Evolutionary conservation across 2,113 vertebrate species (phyloP).

Genomic region (Rhinoderma darwinii): DNA sequence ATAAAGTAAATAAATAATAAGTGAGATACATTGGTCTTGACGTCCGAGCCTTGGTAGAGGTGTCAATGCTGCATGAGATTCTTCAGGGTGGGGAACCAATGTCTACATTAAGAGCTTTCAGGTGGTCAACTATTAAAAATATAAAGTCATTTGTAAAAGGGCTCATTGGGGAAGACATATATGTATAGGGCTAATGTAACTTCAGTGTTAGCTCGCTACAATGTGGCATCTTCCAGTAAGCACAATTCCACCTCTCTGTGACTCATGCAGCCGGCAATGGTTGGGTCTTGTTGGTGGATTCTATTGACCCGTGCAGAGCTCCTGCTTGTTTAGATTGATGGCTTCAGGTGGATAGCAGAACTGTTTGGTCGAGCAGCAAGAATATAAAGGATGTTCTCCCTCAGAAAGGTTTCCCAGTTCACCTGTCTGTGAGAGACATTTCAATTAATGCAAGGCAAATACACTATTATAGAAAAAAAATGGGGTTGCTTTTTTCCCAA

Average conservation of each 20-base stretch:
- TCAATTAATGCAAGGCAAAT: neutral
- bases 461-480: neutral
- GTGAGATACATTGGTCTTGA: neutral
- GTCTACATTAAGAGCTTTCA: neutral
- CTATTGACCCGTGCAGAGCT: neutral
- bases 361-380: slow-evolving; percentile 93
- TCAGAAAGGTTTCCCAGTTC: slow-evolving; percentile 86
- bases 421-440: slow-evolving; percentile 71
- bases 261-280: neutral
- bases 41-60: neutral
- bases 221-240: neutral
- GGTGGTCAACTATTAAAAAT: slow-evolving; percentile 33
- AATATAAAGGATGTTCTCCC: slow-evolving; percentile 86
- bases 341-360: slow-evolving; percentile 86
- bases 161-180: slow-evolving; percentile 29
- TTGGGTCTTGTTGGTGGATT: neutral
- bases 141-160: slow-evolving; percentile 36
- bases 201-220: neutral
- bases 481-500: too few species aligned
- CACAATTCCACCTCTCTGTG: neutral
- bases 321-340: slow-evolving; percentile 74
- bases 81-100: slow-evolving; percentile 1
- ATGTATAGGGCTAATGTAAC: neutral
- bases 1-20: neutral
- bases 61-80: neutral